phyloP scores from a whole-genome alignment of 2,797 vertebrate genomes.

The Yasuhikotakia modesta region DNA sequence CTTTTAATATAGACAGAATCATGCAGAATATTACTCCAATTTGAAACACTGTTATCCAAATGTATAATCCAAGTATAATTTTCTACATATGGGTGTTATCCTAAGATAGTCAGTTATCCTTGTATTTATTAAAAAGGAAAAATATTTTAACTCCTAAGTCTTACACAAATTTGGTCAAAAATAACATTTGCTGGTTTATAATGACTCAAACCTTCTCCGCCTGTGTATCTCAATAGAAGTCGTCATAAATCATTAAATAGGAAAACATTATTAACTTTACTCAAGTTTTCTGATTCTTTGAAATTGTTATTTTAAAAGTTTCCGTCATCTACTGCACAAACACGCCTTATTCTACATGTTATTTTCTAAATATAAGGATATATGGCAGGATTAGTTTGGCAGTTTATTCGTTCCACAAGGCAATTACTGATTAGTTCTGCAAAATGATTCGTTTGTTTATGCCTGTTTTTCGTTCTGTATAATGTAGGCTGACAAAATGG shows the following conservation, averaged over 20 bases:
- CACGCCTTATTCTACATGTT: slow-evolving; percentile 23
- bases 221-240: slow-evolving; percentile 25
- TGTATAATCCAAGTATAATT: neutral
- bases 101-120: slow-evolving; percentile 10
- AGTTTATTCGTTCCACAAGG: slow-evolving; percentile 36
- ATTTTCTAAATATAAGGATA: slow-evolving; percentile 32
- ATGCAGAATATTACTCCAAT: no score
- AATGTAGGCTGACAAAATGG: slow-evolving; percentile 18
- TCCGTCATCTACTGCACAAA: slow-evolving; percentile 35
- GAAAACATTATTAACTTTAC: slow-evolving; percentile 48
- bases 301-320: slow-evolving; percentile 35
- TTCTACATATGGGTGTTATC: neutral
- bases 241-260: slow-evolving; percentile 47
- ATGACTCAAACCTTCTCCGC: slow-evolving; percentile 23
- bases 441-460: slow-evolving; percentile 50
- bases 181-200: slow-evolving; percentile 17
- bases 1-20: neutral
- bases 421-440: slow-evolving; percentile 42
- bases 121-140: neutral
- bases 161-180: neutral
- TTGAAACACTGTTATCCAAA: neutral
- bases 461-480: slow-evolving; percentile 21
- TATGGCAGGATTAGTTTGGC: slow-evolving; percentile 37
- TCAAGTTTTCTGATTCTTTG: slow-evolving; percentile 41
- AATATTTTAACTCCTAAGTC: neutral